Evolutionary conservation across 2,113 vertebrate genomes (phyloP), one percentile per base, ranked within the genome.

Genomic region (Regulus satrapa): DNA sequence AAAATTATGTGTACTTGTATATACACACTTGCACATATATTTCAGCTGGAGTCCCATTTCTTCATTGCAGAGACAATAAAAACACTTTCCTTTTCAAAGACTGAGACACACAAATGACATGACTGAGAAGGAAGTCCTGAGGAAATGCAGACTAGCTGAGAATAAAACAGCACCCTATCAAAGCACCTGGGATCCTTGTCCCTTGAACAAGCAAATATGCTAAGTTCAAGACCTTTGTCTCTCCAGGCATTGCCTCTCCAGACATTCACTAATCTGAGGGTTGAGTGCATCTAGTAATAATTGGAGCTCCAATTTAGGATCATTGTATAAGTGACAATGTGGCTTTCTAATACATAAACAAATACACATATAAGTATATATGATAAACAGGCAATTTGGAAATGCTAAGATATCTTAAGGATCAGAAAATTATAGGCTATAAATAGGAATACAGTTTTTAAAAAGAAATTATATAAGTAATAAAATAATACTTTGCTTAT

Each of bases 321-420:
- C 23, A 69, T 23, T 69, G 34, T 26, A 31, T 14, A 68, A 2
- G 13, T 75, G 56, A 63, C 14, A 62, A 8, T 17, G 45, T 0
- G 1, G 52, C 67, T 64, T 90, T 69, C 32, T 49, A 64, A 76
- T 11, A 68, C 6, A 7, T 12, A 56, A 32, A 24, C 28, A 59
- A 56, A 46, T 1, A 38, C 14, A 2, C 1, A n/a, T 15, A 2
- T 38, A 23, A 36, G 14, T 18, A 28, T 5, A 34, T 34, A 38
- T 15, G 4, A 62, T 20, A 54, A 3, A 34, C 31, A 59, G 26
- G 49, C 51, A 68, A 54, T 48, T 43, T 63, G 5, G 32, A 72
- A 86, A 82, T 5, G 56, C 31, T 62, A 9, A 36, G 31, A 14
- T 56, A 71, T 18, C 32, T 48, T 94, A 83, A 46, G 80, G 45